These are phyloP conservation scores for Felis chaus DNA, from an alignment of 2,113 vertebrate genomes.

Conservation along the genomic window DNA sequence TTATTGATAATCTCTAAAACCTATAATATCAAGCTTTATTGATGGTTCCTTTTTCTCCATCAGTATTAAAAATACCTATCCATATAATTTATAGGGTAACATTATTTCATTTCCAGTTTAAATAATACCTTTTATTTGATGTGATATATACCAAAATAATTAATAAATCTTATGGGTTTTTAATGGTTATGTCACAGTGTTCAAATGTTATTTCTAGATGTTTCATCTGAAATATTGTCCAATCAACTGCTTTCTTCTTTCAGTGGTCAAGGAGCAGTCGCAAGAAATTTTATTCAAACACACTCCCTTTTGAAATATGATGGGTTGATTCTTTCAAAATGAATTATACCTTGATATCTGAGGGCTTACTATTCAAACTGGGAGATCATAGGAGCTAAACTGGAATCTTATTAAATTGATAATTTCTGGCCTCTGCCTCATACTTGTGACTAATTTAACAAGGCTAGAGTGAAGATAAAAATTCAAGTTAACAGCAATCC, in stretches of 20 bases:
- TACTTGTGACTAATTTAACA: not conserved
- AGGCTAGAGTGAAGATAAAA: not conserved
- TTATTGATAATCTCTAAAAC: not conserved
- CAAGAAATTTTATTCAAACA: not conserved
- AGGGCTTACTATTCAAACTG: not conserved
- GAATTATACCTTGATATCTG: not conserved
- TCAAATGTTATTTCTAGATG: constrained; percentile 32
- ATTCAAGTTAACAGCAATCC: not conserved
- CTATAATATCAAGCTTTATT: not conserved
- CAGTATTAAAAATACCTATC: not conserved
- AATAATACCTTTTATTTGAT: not conserved
- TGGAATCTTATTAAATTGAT: not conserved
- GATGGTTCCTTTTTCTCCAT: not conserved
- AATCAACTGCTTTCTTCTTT: not conserved
- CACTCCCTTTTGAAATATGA: not conserved
- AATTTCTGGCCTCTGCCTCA: not conserved
- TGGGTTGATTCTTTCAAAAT: not conserved
- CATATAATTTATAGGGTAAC: not conserved
- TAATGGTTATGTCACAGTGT: not conserved
- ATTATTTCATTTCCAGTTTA: constrained; percentile 32
- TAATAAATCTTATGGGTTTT: constrained; percentile 7
- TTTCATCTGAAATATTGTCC: constrained; percentile 22
- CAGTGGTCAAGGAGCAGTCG: not conserved
- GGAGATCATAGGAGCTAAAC: not conserved
- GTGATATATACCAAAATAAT: constrained; percentile 33